Evolutionary conservation across 2,797 vertebrate genomes (phyloP).

Genomic region (Acestrorhynchus altus): DNA sequence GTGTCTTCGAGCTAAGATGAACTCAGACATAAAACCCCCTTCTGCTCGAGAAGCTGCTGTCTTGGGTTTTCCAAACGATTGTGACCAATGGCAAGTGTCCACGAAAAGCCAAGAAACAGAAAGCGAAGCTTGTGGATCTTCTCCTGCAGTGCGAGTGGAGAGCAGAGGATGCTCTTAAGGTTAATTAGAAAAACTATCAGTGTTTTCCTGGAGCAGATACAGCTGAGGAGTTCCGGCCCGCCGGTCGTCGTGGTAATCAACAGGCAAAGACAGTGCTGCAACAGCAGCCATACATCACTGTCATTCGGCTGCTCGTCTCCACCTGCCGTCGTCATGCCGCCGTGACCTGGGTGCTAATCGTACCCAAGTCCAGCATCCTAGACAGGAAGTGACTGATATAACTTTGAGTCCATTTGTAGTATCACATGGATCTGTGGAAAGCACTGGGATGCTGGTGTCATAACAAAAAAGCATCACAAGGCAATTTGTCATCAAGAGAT

Average conservation of each 20-base stretch:
- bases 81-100: conserved; percentile 45
- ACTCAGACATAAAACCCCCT: neutral
- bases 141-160: conserved; percentile 16
- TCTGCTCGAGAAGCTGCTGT: neutral
- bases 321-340: conserved; percentile 20
- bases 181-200: conserved; percentile 89
- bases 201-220: conserved; percentile 70
- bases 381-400: conserved; percentile 42
- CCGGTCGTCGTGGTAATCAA: conserved; percentile 73
- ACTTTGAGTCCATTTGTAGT: conserved; percentile 15
- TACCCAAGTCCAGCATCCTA: conserved; percentile 21
- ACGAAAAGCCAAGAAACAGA: conserved; percentile 13
- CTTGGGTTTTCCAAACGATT: neutral
- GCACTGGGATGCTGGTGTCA: neutral
- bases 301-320: conserved; percentile 72
- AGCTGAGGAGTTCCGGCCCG: conserved; percentile 56
- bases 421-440: conserved; percentile 17
- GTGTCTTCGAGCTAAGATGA: conserved; percentile 17
- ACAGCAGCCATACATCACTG: conserved; percentile 82
- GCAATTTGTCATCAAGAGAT: neutral
- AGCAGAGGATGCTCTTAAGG: conserved; percentile 65
- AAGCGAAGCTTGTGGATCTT: conserved; percentile 12
- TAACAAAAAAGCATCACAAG: neutral
- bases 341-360: conserved; percentile 58
- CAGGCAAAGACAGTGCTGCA: conserved; percentile 64